A percentile compares a stretch with the other conserved stretches of the same genome.
These are phyloP conservation scores for Enteromius treurensis DNA, from an alignment of 2,797 vertebrate species.

Conservation along the genomic window DNA sequence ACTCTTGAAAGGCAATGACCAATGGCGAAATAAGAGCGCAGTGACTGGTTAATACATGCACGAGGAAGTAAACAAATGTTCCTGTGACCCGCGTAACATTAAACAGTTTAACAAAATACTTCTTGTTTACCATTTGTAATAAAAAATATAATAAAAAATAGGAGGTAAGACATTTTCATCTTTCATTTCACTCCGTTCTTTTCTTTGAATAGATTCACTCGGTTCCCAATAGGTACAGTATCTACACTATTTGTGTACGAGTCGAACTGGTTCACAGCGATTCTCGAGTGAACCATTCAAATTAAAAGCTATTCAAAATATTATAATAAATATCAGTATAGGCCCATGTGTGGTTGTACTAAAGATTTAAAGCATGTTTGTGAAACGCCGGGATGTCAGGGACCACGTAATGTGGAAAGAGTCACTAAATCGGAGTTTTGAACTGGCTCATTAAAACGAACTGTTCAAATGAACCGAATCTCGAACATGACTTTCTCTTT, in stretches of 20 bases:
- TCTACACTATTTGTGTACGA: background rate
- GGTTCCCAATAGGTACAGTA: background rate
- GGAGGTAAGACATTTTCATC: background rate
- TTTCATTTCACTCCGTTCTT: background rate
- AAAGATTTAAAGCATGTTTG: background rate
- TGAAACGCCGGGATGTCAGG: background rate
- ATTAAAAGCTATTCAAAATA: background rate
- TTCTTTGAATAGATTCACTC: background rate
- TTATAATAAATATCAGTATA: background rate
- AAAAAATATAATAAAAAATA: background rate
- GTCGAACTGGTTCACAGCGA: background rate
- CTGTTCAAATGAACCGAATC: constrained; percentile 11
- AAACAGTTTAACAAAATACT: background rate
- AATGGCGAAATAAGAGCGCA: background rate
- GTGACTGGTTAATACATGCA: constrained; percentile 6
- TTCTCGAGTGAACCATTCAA: background rate
- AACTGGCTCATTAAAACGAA: background rate
- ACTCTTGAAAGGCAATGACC: background rate
- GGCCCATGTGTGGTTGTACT: background rate
- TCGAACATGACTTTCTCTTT: background rate
- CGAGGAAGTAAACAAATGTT: constrained; percentile 32
- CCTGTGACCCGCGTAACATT: no score
- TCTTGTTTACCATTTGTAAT: background rate
- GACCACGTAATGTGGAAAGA: background rate
- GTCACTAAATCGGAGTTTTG: background rate